Evolutionary conservation across 1,140 invertebrate species (phyloP).

Genomic region (Heterodera carotae): DNA sequence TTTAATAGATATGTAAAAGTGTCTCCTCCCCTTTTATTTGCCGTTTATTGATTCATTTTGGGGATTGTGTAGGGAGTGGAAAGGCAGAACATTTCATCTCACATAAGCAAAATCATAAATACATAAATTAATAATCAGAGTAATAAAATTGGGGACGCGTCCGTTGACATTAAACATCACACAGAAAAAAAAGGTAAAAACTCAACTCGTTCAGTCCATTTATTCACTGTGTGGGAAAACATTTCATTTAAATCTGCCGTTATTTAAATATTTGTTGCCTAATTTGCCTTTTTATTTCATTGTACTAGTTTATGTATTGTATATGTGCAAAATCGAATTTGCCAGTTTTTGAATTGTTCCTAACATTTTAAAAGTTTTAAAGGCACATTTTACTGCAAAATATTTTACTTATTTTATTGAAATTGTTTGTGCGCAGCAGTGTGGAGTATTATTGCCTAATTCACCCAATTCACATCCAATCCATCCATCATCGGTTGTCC

Average conservation of each 20-base stretch:
- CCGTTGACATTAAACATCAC: no score
- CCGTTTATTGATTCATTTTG: conserved; percentile 1
- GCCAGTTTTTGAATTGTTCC: neutral
- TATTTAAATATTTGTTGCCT: no score
- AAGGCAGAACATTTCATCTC: neutral
- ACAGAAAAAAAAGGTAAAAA: no score
- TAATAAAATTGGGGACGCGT: no score
- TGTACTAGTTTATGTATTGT: no score
- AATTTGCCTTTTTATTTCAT: no score
- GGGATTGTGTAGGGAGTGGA: no score
- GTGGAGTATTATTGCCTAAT: conserved; percentile 1
- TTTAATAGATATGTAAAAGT: neutral
- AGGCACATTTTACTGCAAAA: neutral
- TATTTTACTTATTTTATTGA: neutral
- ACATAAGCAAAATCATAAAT: no score
- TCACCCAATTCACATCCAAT: neutral
- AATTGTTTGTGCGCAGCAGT: neutral
- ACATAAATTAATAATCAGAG: no score
- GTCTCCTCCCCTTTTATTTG: neutral
- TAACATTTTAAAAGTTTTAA: neutral
- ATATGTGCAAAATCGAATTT: neutral
- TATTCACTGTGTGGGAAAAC: no score
- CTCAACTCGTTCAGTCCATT: no score
- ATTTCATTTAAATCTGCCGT: no score
- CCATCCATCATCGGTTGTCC: neutral